Base-by-base conservation (phyloP, 2,888 invertebrate species). In the Tillus elongatus region DNA sequence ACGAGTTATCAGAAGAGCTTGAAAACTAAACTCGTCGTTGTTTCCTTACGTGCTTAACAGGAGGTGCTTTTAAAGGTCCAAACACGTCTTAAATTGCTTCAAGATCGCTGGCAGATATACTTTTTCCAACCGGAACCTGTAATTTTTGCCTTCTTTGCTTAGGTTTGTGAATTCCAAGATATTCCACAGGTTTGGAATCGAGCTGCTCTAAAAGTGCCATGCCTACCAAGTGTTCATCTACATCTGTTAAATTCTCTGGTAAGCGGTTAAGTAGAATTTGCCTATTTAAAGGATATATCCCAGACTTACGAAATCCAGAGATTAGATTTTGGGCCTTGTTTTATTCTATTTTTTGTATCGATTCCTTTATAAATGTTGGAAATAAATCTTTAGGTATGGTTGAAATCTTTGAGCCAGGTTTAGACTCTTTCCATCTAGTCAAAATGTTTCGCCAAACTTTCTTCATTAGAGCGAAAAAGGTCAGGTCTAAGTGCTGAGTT, bases 401-500 rank as follows among this genome's bases (percentile, higher is more conserved):
- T 44, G 44, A 33, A 33, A 41, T 37, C 34, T 36, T 42, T 4
- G 34, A 38, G 15, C 39, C 36, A 16, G 30, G 2, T 30, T 27
- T 33, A 13, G 15, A 36, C 33, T 42, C 33, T 33, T 39, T 39
- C 36, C 33, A 49, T 11, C 45, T 39, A 8, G 27, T 39, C 13
- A 51, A 26, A 11, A 46, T 38, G 27, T 39, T 30, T 15, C 51
- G 16, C 55, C 56, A 54, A 19, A 35, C 40, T 15, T 33, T 40
- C 45, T 57, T 56, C 41, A 57, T 34, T 12, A 55, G 51, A 4
- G 40, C 34, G 39, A 55, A 56, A 31, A 49, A 50, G 12, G 52
- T 46, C 4, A 56, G 53, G 40, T 55, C 57, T 13, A 58, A 45
- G 4, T 54, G 54, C 36, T 58, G 55, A 2, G 45, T 41, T 9